Evolutionary conservation across 2,113 vertebrate genomes (phyloP).

Genomic region (Catagonus wagneri): DNA sequence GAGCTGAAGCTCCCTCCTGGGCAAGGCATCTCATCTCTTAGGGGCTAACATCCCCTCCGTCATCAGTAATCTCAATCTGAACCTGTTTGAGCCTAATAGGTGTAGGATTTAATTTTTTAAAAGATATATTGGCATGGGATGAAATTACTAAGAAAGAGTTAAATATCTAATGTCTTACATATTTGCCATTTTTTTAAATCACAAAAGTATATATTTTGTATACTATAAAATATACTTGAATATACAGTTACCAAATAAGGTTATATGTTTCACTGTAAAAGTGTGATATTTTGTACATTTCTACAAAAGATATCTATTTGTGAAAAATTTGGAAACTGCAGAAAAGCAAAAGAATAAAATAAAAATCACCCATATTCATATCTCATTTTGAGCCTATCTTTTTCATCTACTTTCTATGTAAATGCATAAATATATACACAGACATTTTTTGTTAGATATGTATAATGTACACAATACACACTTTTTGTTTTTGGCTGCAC

Average conservation of each 20-base stretch:
- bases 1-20: not conserved
- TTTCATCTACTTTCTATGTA: not conserved
- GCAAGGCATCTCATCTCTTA: conserved; percentile 37
- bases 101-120: conserved; percentile 28
- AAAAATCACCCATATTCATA: not conserved
- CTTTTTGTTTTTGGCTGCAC: not conserved
- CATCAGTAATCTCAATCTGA: conserved; percentile 27
- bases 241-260: not conserved
- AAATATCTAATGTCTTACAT: conserved; percentile 19
- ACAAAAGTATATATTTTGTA: not conserved
- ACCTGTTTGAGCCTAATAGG: not conserved
- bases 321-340: conserved; percentile 32
- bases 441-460: not conserved
- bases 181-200: not conserved
- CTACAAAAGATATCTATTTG: not conserved
- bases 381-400: not conserved
- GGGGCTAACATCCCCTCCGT: conserved; percentile 18
- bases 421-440: not conserved
- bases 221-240: not conserved
- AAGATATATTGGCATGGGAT: not conserved
- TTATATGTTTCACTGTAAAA: not conserved
- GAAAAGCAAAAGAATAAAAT: not conserved
- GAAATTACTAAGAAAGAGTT: conserved; percentile 14
- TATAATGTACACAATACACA: not conserved
- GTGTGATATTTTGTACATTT: not conserved